Evolutionary conservation across 2,797 vertebrate species (phyloP).

Genomic region (Moxostoma hubbsi): DNA sequence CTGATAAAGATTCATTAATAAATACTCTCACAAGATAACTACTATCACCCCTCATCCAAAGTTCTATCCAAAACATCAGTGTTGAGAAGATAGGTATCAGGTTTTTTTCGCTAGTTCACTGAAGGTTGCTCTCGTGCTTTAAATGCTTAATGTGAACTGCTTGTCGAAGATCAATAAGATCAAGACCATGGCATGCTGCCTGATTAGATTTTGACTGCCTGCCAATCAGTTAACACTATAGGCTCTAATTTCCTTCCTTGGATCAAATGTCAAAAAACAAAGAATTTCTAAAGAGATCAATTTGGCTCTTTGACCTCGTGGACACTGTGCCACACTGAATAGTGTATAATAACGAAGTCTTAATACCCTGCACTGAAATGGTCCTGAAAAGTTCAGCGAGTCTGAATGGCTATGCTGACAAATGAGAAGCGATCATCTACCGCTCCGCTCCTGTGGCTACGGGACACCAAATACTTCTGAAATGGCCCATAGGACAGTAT

Average conservation of each 20-base stretch:
- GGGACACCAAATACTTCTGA: conserved; percentile 75
- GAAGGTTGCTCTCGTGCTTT: conserved; percentile 33
- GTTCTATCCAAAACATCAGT: neutral
- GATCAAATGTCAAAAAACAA: conserved; percentile 70
- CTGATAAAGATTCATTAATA: conserved; percentile 40
- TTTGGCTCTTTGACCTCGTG: conserved; percentile 59
- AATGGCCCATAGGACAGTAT: conserved; percentile 70
- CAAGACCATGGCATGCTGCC: conserved; percentile 45
- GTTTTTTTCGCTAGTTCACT: conserved; percentile 30
- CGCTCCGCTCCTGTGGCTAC: conserved; percentile 76
- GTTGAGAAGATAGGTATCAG: neutral
- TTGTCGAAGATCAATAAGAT: conserved; percentile 49
- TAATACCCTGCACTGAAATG: conserved; percentile 68
- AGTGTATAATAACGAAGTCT: conserved; percentile 74
- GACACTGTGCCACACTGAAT: conserved; percentile 65
- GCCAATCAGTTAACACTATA: conserved; percentile 46
- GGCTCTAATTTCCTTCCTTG: conserved; percentile 57
- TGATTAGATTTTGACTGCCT: conserved; percentile 54
- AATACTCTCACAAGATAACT: neutral
- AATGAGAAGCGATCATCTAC: conserved; percentile 67
- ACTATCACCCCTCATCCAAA: neutral
- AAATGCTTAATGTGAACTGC: conserved; percentile 51
- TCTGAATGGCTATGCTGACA: conserved; percentile 62
- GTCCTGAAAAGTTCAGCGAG: conserved; percentile 67
- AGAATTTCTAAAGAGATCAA: conserved; percentile 61